phyloP scores from a whole-genome alignment of 2,797 vertebrate genomes.

The Poecilia velifera region DNA sequence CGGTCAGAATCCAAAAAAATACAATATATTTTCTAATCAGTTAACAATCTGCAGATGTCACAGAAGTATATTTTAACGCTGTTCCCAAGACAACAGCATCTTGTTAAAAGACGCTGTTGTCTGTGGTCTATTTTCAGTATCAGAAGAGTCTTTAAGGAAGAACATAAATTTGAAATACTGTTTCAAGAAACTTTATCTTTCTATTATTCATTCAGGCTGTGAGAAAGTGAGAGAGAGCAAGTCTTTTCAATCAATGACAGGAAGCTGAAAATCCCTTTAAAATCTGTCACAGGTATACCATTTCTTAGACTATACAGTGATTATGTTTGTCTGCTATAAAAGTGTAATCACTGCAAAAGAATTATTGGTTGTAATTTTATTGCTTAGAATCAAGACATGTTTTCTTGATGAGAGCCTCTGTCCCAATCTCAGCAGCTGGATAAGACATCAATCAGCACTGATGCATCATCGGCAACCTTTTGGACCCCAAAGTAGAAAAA shows the following conservation, averaged over 20 bases:
- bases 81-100: not conserved
- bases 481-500: not conserved
- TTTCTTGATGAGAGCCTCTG: not conserved
- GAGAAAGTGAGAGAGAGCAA: not conserved
- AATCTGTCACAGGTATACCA: not conserved
- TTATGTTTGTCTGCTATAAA: not conserved
- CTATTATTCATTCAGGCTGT: not conserved
- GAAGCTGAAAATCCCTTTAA: not conserved
- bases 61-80: not conserved
- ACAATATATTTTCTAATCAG: not conserved
- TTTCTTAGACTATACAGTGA: not conserved
- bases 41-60: not conserved
- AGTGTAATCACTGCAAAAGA: not conserved
- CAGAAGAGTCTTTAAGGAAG: not conserved
- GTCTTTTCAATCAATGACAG: not conserved
- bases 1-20: not conserved
- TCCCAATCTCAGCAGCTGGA: not conserved
- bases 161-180: not conserved
- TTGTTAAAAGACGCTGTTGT: too few species aligned
- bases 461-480: not conserved
- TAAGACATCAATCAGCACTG: not conserved
- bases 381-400: not conserved
- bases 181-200: not conserved
- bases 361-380: not conserved
- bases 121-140: not conserved